These are phyloP conservation scores for Prietella phreatophila DNA, from an alignment of 2,113 vertebrate species.

Conservation along the genomic window DNA sequence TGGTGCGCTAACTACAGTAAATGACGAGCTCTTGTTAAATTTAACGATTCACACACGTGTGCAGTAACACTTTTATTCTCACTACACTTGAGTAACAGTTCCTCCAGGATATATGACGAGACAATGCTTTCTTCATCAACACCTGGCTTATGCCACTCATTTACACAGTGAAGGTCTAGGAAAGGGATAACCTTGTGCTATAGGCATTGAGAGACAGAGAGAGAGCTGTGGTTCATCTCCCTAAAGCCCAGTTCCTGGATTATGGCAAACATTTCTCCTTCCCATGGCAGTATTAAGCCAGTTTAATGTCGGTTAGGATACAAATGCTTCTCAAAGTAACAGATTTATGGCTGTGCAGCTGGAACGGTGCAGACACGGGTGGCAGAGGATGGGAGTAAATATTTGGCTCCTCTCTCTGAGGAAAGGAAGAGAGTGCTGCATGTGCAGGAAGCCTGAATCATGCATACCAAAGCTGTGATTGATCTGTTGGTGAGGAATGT, in stretches of 20 bases:
- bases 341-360: constrained; percentile 36
- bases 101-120: too few species aligned
- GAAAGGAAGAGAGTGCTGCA: not conserved
- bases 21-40: not conserved
- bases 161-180: not conserved
- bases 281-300: not conserved
- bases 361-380: constrained; percentile 32
- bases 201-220: not conserved
- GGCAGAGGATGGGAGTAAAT: constrained; percentile 42
- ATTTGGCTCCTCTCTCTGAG: constrained; percentile 36
- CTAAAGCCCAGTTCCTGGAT: constrained; percentile 1
- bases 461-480: not conserved
- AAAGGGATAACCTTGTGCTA: not conserved
- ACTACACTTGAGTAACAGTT: not conserved
- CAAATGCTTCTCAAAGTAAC: constrained; percentile 4
- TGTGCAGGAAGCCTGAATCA: not conserved
- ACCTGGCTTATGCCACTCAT: not conserved
- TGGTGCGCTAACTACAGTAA: not conserved
- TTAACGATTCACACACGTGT: not conserved
- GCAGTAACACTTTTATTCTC: not conserved
- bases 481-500: not conserved
- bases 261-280: not conserved
- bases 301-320: not conserved
- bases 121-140: not conserved
- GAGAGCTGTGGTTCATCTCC: not conserved